Evolutionary conservation across 2,797 vertebrate genomes (phyloP), one percentile per base, ranked within the genome.

Genomic region (Naso thynnoides): DNA sequence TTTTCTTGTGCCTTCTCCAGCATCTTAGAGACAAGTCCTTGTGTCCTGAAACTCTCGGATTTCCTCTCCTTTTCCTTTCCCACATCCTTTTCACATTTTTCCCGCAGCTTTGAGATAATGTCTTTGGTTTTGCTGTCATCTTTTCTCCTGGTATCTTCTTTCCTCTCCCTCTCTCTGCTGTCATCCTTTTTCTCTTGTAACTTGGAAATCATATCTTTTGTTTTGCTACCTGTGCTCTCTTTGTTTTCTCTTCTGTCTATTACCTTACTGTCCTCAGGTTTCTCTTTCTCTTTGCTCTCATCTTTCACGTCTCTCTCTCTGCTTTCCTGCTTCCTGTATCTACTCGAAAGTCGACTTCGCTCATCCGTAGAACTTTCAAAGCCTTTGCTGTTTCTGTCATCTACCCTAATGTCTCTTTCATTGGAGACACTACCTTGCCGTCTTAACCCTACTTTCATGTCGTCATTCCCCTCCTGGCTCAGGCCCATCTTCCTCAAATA

Each of bases 161-260:
- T 94, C 76, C 27, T 90, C 5, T 94, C 94, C 66, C 83, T 94
- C 47, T 94, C 93, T 78, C 61, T 91, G 57, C 57, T 45, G 0
- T 94, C 92, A 0, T 93, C 91, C 33, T 89, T 94, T 80, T 88
- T 94, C 8, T 94, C 94, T 79, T 94, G 93, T 31, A 94, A 84
- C 78, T 92, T 95, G 47, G 92, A 92, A 78, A 95, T 94, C 86
- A 95, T 89, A 27, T 95, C 94, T 73, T 90, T 94, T 2, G 94
- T 95, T 89, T 95, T 95, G 81, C 78, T 91, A 6, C 90, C 86
- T n/a, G 78, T 89, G 42, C 94, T 95, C 86, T 95, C 93, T 88
- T 89, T 94, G 86, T 81, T 93, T n/a, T 94, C 92, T 71, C 90
- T 91, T 70, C 76, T 85, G 54, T 93, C 91, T 74, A 79, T 90